phyloP scores from a whole-genome alignment of 2,888 invertebrate species.

The Lycocerus yunnanus region DNA sequence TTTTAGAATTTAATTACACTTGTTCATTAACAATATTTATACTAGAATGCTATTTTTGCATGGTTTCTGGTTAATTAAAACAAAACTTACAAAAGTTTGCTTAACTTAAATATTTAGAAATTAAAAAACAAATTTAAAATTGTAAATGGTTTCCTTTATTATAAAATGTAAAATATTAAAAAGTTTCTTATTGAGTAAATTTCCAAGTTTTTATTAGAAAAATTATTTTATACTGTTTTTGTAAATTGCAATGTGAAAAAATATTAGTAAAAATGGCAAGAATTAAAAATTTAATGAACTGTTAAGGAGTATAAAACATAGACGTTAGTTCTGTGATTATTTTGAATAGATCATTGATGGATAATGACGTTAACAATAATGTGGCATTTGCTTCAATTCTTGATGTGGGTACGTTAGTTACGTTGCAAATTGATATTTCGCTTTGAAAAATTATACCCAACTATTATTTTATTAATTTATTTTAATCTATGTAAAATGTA shows the following conservation, averaged over 20 bases:
- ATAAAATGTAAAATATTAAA: background rate
- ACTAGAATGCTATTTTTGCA: background rate
- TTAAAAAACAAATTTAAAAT: background rate
- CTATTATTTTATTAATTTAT: too few relatives aligned
- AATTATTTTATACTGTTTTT: background rate
- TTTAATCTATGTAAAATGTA: too few relatives aligned
- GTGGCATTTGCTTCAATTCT: background rate
- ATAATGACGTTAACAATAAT: background rate
- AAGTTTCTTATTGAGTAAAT: background rate
- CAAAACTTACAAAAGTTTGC: background rate
- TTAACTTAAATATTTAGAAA: background rate
- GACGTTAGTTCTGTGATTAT: background rate
- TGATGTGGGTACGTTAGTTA: background rate
- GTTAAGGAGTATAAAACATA: background rate
- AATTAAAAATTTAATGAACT: background rate
- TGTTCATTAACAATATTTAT: background rate
- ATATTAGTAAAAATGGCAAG: background rate
- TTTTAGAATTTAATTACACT: background rate
- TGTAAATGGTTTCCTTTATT: background rate
- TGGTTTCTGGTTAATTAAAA: background rate
- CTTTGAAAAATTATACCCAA: background rate
- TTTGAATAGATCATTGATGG: background rate
- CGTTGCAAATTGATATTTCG: background rate
- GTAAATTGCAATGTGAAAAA: background rate
- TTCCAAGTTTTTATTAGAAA: background rate